These are phyloP conservation scores for Menura novaehollandiae DNA, from an alignment of 2,113 vertebrate species.

Conservation along the genomic window DNA sequence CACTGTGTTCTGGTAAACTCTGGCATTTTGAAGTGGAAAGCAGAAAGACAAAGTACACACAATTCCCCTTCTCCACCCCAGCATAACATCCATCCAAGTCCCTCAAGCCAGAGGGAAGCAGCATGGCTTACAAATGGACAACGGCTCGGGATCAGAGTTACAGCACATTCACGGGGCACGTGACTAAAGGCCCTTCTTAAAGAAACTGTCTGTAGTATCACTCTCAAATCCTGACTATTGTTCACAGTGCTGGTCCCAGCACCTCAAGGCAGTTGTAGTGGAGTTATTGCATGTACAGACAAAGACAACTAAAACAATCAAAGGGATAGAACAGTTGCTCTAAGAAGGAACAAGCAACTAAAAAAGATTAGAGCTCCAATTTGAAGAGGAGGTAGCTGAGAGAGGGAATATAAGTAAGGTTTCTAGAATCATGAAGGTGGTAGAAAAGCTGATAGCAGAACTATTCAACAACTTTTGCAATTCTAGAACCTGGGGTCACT, in stretches of 20 bases:
- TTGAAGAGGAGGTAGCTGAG: neutral
- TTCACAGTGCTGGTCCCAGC: neutral
- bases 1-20: neutral
- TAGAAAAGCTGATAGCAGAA: neutral
- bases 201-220: neutral
- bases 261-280: neutral
- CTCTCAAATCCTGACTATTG: neutral
- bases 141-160: neutral
- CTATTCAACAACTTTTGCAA: neutral
- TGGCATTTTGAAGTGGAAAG: neutral
- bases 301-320: neutral
- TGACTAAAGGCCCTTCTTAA: neutral
- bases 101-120: neutral
- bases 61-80: neutral
- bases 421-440: neutral
- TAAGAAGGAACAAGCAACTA: neutral
- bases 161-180: neutral
- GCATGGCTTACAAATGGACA: neutral
- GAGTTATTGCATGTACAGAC: neutral
- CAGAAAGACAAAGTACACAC: neutral
- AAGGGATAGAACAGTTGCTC: neutral
- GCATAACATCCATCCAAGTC: neutral
- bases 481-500: neutral
- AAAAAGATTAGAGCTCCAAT: neutral
- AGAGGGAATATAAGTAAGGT: neutral